A percentile compares a stretch with the other conserved stretches of the same genome.
Evolutionary conservation across 1,140 invertebrate species (phyloP).

Genomic region (Halictus rubicundus): DNA sequence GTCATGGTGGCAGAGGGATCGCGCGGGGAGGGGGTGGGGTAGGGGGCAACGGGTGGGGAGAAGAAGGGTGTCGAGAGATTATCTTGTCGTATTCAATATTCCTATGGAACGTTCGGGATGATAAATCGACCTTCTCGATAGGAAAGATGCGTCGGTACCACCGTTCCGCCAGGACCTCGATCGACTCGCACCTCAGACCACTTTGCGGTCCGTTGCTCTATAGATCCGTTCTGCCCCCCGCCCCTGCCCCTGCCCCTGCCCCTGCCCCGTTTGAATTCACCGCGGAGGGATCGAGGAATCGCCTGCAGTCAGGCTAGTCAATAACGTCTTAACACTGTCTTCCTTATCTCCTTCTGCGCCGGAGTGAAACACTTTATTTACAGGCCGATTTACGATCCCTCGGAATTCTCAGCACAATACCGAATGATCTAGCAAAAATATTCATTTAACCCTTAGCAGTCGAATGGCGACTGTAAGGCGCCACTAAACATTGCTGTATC

Average conservation of each 20-base stretch:
- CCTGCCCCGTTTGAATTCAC: not conserved
- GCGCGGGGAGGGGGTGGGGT: not conserved
- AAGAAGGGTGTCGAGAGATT: conserved; percentile 66
- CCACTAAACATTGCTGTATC: too few species aligned
- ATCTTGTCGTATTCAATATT: conserved; percentile 72
- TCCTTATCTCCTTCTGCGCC: not conserved
- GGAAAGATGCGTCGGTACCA: conserved; percentile 65
- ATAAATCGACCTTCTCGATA: conserved; percentile 67
- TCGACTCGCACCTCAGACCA: conserved; percentile 49
- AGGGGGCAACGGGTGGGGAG: not conserved
- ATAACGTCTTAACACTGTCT: conserved; percentile 16
- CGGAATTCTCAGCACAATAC: not conserved
- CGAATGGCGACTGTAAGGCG: too few species aligned
- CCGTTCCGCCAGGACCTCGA: conserved; percentile 61
- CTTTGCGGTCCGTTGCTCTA: conserved; percentile 5
- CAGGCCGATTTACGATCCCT: not conserved
- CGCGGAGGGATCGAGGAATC: not conserved
- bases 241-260: too few species aligned
- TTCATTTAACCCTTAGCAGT: too few species aligned
- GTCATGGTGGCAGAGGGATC: conserved; percentile 30
- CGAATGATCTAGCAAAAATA: too few species aligned
- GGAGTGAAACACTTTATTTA: not conserved
- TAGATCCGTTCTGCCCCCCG: conserved; percentile 1
- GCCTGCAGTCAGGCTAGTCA: not conserved
- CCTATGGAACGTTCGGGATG: conserved; percentile 67